A percentile compares a stretch with the other conserved stretches of the same genome.
These are phyloP conservation scores for Parasteatoda lunata DNA, from an alignment of 2,888 invertebrate genomes.

Conservation along the genomic window DNA sequence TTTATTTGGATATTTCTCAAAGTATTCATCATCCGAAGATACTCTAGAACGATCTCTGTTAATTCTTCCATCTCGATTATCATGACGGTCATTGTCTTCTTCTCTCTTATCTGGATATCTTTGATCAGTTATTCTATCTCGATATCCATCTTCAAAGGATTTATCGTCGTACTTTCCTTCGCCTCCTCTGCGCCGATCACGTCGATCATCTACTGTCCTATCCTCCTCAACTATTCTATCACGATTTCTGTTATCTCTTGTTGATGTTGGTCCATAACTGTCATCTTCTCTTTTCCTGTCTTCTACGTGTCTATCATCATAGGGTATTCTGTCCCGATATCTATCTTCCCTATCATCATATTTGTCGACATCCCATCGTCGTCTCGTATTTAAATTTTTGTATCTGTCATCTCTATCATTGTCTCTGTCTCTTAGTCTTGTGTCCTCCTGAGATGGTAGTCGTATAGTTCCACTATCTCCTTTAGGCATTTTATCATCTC, in stretches of 20 bases:
- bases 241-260: background rate
- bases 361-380: background rate
- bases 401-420: background rate
- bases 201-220: background rate
- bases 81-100: background rate
- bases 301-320: background rate
- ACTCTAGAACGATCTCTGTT: background rate
- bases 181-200: background rate
- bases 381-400: background rate
- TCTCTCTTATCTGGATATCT: background rate
- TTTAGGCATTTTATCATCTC: too few relatives aligned
- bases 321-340: background rate
- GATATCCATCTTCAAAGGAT: background rate
- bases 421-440: background rate
- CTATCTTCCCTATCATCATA: background rate
- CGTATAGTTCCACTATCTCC: too few relatives aligned
- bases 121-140: background rate
- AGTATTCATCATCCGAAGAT: background rate
- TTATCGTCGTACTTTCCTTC: background rate
- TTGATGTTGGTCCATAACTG: background rate
- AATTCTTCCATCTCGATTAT: constrained; percentile 14
- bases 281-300: background rate
- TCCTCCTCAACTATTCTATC: background rate
- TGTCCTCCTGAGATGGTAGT: too few relatives aligned
- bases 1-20: background rate